Conservation (phyloP, 2,113 vertebrate species). For the Stomatorhinus ivindoensis region DNA sequence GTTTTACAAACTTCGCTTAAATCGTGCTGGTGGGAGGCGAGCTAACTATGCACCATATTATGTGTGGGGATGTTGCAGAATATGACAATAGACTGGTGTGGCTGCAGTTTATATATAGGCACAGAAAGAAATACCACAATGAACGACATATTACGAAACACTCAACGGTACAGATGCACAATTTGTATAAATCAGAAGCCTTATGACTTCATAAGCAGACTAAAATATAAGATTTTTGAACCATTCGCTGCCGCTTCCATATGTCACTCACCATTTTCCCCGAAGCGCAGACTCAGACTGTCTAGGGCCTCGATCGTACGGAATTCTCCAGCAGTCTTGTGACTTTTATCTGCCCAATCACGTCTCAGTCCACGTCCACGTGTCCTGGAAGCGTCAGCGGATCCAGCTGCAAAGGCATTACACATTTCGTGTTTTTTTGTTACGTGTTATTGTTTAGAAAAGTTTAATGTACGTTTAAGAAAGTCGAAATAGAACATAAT, state of each 20-base stretch:
- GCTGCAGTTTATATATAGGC: conserved; percentile 28
- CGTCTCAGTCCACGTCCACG: conserved; percentile 7
- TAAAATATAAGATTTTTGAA: not conserved
- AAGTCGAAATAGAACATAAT: not conserved
- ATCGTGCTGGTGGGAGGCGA: not conserved
- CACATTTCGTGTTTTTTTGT: no score
- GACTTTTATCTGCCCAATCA: conserved; percentile 48
- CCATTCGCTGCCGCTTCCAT: not conserved
- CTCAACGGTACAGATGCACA: not conserved
- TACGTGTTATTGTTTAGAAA: not conserved
- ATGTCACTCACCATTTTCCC: conserved; percentile 53
- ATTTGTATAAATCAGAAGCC: not conserved
- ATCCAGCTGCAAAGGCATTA: not conserved
- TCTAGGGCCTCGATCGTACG: conserved; percentile 39
- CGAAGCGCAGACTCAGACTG: conserved; percentile 35
- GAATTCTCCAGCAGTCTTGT: conserved; percentile 43
- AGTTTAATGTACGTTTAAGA: not conserved
- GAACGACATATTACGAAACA: conserved; percentile 25
- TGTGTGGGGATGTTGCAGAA: conserved; percentile 35
- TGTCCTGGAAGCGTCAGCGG: not conserved
- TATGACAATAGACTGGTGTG: conserved; percentile 42
- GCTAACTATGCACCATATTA: not conserved
- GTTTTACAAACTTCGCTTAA: not conserved
- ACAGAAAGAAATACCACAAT: conserved; percentile 2
- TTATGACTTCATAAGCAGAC: not conserved